Evolutionary conservation across 2,113 vertebrate genomes (phyloP), one percentile per base, ranked within the genome.

Genomic region (Tragulus kanchil): DNA sequence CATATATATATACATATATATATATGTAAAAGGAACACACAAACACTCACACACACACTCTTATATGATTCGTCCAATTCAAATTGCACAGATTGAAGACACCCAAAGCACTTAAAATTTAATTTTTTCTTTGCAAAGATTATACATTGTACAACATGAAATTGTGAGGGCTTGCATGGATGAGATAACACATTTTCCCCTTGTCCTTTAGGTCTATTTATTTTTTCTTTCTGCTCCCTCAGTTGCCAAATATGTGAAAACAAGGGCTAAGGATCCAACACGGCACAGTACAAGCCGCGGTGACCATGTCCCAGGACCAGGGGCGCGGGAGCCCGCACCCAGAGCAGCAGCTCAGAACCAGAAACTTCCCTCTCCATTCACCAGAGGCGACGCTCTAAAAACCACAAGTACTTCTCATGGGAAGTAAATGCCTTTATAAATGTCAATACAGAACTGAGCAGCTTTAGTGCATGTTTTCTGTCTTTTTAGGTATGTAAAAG

Each of bases 381-480:
- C 21, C 65, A 95, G 79, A 94, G 62, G 84, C 75, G 73, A 84
- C 3, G 58, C 71, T 85, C 85, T 65, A 79, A 78, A 93, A 71
- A 50, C 73, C 88, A 65, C 71, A 83, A 95, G 89, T 69, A 48
- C 52, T 90, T 93, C 96, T 78, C 75, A 81, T 16, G 64, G 45
- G 42, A 92, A 89, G 67, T 58, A 85, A 92, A 91, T 42, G 36
- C 67, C 45, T 64, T 89, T 81, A 58, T 62, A 86, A 94, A 95
- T 86, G 96, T 97, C 92, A 95, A 48, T 2, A 15, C 48, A 54
- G 92, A 92, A 93, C 62, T 64, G 61, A 26, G 59, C 91, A 86
- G 89, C 36, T 95, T 95, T 59, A 71, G 36, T 77, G 8, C 8
- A 56, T 69, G 56, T 75, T 96, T 91, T 95, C 79, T 95, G 56